Evolutionary conservation across 2,113 vertebrate genomes (phyloP).

Genomic region (Vicugna pacos): DNA sequence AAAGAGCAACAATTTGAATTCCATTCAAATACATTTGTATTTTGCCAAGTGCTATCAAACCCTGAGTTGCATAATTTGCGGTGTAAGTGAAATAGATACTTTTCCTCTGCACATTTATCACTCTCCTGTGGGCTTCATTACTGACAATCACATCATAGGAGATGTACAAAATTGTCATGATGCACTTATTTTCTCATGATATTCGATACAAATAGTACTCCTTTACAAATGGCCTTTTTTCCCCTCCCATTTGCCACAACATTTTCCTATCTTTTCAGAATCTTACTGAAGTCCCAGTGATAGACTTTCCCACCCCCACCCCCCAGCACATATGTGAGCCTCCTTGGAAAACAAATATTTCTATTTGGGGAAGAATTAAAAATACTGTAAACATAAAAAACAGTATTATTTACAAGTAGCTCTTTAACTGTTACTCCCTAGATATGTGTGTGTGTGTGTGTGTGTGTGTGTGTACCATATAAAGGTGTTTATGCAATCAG

Average conservation of each 20-base stretch:
- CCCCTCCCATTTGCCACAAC: slow-evolving; percentile 63
- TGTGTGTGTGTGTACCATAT: slow-evolving; percentile 48
- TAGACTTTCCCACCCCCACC: neutral
- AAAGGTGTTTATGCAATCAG: neutral
- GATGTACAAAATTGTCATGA: slow-evolving; percentile 90
- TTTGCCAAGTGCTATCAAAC: slow-evolving; percentile 94
- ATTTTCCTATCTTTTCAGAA: slow-evolving; percentile 79
- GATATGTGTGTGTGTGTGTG: slow-evolving; percentile 50
- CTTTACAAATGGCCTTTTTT: slow-evolving; percentile 82
- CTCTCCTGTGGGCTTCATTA: slow-evolving; percentile 90
- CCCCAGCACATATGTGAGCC: neutral
- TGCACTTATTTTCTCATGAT: slow-evolving; percentile 91
- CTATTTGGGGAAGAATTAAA: slow-evolving; percentile 68
- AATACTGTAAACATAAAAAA: slow-evolving; percentile 30
- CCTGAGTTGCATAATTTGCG: slow-evolving; percentile 92
- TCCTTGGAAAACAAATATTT: slow-evolving; percentile 57
- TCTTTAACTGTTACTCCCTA: neutral
- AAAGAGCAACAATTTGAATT: slow-evolving; percentile 95
- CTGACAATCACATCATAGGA: slow-evolving; percentile 92
- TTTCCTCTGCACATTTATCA: slow-evolving; percentile 91
- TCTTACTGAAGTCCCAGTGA: slow-evolving; percentile 83
- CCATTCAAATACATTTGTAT: slow-evolving; percentile 97
- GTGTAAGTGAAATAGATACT: slow-evolving; percentile 93
- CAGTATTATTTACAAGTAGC: neutral
- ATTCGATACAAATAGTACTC: slow-evolving; percentile 89